Evolutionary conservation across 2,888 invertebrate genomes (phyloP), one percentile per base, ranked within the genome.

Genomic region (Tineola bisselliella): DNA sequence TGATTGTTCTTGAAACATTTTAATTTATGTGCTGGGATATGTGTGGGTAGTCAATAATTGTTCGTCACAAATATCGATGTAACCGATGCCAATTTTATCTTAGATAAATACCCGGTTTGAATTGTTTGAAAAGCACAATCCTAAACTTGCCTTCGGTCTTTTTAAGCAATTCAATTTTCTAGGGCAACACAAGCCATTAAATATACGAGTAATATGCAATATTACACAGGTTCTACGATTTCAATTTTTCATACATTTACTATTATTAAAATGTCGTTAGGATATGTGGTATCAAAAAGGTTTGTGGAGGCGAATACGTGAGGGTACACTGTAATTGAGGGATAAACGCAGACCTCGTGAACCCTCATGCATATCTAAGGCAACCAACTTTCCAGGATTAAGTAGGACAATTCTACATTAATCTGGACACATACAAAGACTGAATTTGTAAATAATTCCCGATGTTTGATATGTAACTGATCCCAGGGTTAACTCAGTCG

Each of bases 241-340:
- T 48, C 15, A 48, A 48, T 48, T 48, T 48, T 48, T 48, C 48
- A 18, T 48, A 18, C 17, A 48, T 18, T 15, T 48, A 11, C 8
- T 48, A 6, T 18, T 48, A 38, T 38, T 38, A 38, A 38, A 38
- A 38, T 38, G 38, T 18, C 48, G 18, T 48, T 48, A 48, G 54
- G 63, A 64, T 63, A 69, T 70, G 66, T 69, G 71, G 70, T 71
- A 71, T 73, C 71, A 70, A 74, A n/a, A 77, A 77, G 71, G 72
- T 75, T 76, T 68, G 69, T 64, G 66, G 69, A 72, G 72, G 69
- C 38, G 67, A 67, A 72, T 68, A 77, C 81, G 79, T 81, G 81
- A 75, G 73, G 68, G 67, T 64, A 66, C 68, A 67, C 66, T 66
- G 69, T 76, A 77, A 79, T 79, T 76, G 75, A 70, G 74, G 76